Conservation (phyloP, 2,113 vertebrate species). For the Podarcis raffonei region DNA sequence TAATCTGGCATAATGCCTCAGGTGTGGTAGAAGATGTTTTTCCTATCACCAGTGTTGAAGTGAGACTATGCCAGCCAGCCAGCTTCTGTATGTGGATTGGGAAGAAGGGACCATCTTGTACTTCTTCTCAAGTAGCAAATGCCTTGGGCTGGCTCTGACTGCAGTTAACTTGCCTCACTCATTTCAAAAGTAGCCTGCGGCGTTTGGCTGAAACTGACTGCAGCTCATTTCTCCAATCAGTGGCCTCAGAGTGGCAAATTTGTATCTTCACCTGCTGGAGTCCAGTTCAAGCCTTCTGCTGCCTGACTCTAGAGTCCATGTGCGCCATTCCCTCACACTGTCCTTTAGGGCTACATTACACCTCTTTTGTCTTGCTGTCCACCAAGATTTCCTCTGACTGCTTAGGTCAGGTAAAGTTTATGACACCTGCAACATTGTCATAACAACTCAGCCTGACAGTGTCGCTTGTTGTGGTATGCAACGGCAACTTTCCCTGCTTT, state of each 20-base stretch:
- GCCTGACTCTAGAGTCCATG: not conserved
- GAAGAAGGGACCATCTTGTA: too few species aligned
- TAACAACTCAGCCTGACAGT: slow-evolving; percentile 18
- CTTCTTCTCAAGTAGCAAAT: too few species aligned
- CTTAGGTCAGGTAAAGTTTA: not conserved
- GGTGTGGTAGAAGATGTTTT: too few species aligned
- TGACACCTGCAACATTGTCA: slow-evolving; percentile 5
- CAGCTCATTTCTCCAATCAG: too few species aligned
- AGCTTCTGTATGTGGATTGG: too few species aligned
- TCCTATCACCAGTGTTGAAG: too few species aligned
- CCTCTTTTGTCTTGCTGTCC: not conserved
- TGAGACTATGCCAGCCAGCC: too few species aligned
- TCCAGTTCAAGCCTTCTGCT: not conserved
- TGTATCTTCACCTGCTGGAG: not conserved
- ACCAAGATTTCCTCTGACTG: not conserved
- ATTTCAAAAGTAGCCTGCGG: too few species aligned
- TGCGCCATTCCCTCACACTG: not conserved
- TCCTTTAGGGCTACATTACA: not conserved
- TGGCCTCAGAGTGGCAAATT: not conserved
- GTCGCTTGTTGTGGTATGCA: not conserved
- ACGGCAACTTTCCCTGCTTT: not conserved
- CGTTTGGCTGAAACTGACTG: too few species aligned
- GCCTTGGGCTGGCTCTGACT: too few species aligned
- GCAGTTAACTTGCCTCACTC: too few species aligned
- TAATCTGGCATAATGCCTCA: too few species aligned